Percentiles rank a stretch among this genome's conserved stretches.
Conservation (phyloP, 1,140 invertebrate genomes). For the Calephelis virginiensis region DNA sequence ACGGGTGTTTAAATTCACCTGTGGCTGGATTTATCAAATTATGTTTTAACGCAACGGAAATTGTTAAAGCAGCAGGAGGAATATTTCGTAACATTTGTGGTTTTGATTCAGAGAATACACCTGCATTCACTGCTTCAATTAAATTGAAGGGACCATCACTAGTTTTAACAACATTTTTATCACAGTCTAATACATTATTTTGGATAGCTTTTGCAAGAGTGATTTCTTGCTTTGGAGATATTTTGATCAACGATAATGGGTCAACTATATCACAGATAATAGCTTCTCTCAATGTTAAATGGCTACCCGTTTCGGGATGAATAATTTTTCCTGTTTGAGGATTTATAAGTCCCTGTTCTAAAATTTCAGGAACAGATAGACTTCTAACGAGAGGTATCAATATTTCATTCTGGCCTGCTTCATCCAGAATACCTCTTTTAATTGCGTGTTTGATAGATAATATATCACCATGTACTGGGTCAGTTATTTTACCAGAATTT, state of each 20-base stretch:
- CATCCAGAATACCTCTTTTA: conserved; percentile 90
- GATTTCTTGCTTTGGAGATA: conserved; percentile 81
- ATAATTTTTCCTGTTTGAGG: conserved; percentile 88
- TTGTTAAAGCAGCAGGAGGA: conserved; percentile 85
- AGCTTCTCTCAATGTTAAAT: conserved; percentile 88
- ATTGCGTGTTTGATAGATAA: conserved; percentile 92
- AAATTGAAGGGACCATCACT: conserved; percentile 83
- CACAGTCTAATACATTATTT: conserved; percentile 86
- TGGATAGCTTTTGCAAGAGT: conserved; percentile 90
- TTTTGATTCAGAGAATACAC: conserved; percentile 80
- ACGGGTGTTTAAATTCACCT: conserved; percentile 87
- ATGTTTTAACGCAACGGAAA: conserved; percentile 89
- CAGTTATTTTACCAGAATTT: conserved; percentile 87
- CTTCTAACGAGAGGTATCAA: conserved; percentile 90
- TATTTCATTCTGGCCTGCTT: conserved; percentile 85
- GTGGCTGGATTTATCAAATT: conserved; percentile 86
- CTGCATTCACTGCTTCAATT: conserved; percentile 83
- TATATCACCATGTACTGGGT: conserved; percentile 88
- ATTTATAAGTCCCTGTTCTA: conserved; percentile 91
- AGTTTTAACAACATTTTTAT: conserved; percentile 85
- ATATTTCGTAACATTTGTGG: conserved; percentile 58
- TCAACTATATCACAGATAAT: conserved; percentile 93
- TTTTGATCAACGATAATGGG: conserved; percentile 82
- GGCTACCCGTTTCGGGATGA: conserved; percentile 92
- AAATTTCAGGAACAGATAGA: conserved; percentile 88